Evolutionary conservation across 2,888 invertebrate species (phyloP), one percentile per base, ranked within the genome.

Genomic region (Vannuccia rotundouncinata): DNA sequence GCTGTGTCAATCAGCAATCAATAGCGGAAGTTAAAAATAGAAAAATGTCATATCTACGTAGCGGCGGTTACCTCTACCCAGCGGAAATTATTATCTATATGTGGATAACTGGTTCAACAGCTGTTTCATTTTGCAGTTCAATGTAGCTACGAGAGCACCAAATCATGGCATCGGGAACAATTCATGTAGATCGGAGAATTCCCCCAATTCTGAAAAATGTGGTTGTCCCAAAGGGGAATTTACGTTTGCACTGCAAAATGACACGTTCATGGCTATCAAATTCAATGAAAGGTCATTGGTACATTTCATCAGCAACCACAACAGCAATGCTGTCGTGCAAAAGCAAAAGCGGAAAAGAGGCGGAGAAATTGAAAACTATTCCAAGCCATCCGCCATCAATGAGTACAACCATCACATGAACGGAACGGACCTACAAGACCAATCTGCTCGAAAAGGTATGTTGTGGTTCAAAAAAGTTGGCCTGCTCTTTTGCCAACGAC

Each of bases 351-450:
- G 22, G 73, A 73, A 25, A 73, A 22, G 10, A 59, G 59, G 59
- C n/a, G 59, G 59, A 45, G 73, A 73, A 73, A 73, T 73, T 27
- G 74, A 22, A 22, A 27, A 73, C 22, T 73, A 73, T 27, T 22
- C 22, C 22, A n/a, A 27, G 22, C 74, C 74, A 27, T 22, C 74
- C 22, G 74, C 74, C 27, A 73, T 73, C 27, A 27, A 73, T 73
- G 74, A 73, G 74, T 73, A 73, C 27, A 73, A 73, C 27, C 74
- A 27, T 27, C 74, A 73, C 27, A 73, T 73, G 74, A 73, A 73
- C 27, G 74, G 74, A 73, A 73, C 74, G 29, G 74, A 73, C 27
- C 74, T 73, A 73, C 74, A 73, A 73, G 74, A 73, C 74, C 74
- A 73, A 22, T 73, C 74, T 73, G 74, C 74, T 73, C 74, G 74